Evolutionary conservation across 2,888 invertebrate genomes (phyloP).

Genomic region (Drosophila anceps): DNA sequence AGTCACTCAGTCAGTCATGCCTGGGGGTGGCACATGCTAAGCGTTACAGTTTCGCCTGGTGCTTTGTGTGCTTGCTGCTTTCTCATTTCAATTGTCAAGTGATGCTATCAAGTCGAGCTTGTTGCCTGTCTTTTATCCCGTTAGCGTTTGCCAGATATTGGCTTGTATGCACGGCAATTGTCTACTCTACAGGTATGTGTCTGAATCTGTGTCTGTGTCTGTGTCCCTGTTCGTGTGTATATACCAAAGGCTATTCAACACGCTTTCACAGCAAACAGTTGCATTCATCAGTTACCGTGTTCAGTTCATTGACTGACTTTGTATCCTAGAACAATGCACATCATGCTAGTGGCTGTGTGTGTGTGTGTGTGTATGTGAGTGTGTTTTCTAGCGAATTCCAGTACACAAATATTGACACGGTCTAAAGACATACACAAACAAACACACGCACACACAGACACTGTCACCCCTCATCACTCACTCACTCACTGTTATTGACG

Average conservation of each 20-base stretch:
- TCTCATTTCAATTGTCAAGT: conserved; percentile 72
- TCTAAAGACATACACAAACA: neutral
- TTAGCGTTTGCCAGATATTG: conserved; percentile 37
- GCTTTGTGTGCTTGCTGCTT: conserved; percentile 31
- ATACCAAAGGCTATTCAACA: conserved; percentile 44
- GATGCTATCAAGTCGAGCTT: conserved; percentile 59
- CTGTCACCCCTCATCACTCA: conserved; percentile 36
- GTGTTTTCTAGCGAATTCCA: conserved; percentile 26
- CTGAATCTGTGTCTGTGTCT: conserved; percentile 1
- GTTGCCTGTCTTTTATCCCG: conserved; percentile 34
- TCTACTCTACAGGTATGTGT: conserved; percentile 33
- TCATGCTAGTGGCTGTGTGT: conserved; percentile 5
- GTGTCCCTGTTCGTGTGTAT: neutral
- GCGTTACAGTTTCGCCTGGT: conserved; percentile 18
- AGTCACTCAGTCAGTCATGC: conserved; percentile 7
- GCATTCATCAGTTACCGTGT: conserved; percentile 47
- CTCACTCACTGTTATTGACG: conserved; percentile 33
- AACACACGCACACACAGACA: conserved; percentile 1
- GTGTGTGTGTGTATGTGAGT: conserved; percentile 13
- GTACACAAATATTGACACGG: conserved; percentile 15
- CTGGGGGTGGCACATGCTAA: conserved; percentile 2
- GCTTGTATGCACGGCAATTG: conserved; percentile 42
- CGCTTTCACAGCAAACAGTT: conserved; percentile 61
- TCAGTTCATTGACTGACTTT: conserved; percentile 64
- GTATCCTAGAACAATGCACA: conserved; percentile 51